phyloP scores from a whole-genome alignment of 2,888 invertebrate species.

The Volucella bombylans region DNA sequence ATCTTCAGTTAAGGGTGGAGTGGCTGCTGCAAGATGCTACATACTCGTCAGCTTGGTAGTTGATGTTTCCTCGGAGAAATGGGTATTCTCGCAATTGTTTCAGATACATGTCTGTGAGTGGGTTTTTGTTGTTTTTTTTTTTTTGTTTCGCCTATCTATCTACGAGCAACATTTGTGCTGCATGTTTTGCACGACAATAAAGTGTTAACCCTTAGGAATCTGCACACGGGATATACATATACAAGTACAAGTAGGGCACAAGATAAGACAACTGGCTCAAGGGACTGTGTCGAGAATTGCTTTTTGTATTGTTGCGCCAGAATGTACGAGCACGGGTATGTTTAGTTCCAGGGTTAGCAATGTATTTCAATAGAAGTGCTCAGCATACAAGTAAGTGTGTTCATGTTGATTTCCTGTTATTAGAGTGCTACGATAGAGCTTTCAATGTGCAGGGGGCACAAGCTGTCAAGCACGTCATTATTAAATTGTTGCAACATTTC shows the following conservation, averaged over 20 bases:
- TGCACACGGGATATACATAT: constrained; percentile 19
- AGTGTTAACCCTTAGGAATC: constrained; percentile 52
- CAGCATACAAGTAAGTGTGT: background rate
- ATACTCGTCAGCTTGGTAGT: background rate
- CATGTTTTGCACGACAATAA: constrained; percentile 57
- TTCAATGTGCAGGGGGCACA: background rate
- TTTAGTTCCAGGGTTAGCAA: too few species aligned
- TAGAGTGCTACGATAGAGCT: constrained; percentile 16
- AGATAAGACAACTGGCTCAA: constrained; percentile 15
- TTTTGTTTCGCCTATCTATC: background rate
- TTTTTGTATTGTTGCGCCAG: background rate
- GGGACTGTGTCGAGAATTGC: constrained; percentile 23
- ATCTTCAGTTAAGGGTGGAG: background rate
- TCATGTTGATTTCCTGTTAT: constrained; percentile 27
- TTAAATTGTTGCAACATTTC: constrained; percentile 46
- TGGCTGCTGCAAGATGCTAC: background rate
- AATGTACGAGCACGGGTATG: too few species aligned
- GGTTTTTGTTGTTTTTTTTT: background rate
- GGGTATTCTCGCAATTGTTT: background rate
- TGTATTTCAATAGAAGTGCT: too few species aligned
- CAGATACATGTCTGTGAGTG: background rate
- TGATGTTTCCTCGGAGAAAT: constrained; percentile 7
- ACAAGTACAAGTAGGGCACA: constrained; percentile 16
- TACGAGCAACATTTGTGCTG: constrained; percentile 50
- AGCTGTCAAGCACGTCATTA: constrained; percentile 27